Percentiles rank a stretch among this genome's conserved stretches.
Evolutionary conservation across 2,888 invertebrate species (phyloP).

Genomic region (Tryphoninae sp.): DNA sequence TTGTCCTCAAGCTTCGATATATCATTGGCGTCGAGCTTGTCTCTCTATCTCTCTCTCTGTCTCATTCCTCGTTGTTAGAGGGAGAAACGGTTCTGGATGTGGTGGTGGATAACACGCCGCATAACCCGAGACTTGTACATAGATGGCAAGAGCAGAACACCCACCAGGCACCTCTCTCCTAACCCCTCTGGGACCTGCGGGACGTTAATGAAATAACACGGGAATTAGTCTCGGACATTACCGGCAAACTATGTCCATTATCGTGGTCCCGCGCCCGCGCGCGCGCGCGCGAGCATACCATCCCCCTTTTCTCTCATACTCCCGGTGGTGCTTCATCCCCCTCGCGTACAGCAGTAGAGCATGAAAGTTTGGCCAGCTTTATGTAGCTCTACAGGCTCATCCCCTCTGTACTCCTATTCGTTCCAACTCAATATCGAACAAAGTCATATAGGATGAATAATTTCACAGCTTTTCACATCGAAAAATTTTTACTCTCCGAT

Average conservation of each 20-base stretch:
- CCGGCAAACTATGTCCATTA: constrained; percentile 81
- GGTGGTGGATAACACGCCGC: constrained; percentile 64
- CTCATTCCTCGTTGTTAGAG: constrained; percentile 3
- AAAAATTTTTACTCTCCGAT: neutral
- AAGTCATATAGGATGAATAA: neutral
- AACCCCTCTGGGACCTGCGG: constrained; percentile 77
- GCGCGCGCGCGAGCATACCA: constrained; percentile 45
- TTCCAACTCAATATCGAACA: neutral
- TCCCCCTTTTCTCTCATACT: constrained; percentile 17
- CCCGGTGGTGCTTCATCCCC: neutral
- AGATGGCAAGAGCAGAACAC: constrained; percentile 51
- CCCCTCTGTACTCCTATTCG: neutral
- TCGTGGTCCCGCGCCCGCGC: constrained; percentile 61
- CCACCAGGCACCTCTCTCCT: constrained; percentile 30
- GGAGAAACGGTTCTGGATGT: neutral
- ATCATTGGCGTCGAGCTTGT: neutral
- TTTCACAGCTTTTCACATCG: neutral
- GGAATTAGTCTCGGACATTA: constrained; percentile 82
- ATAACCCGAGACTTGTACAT: constrained; percentile 37
- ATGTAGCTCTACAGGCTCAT: neutral
- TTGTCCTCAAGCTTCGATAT: neutral
- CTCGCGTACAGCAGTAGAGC: neutral
- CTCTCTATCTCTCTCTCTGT: neutral
- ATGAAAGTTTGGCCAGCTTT: constrained; percentile 2
- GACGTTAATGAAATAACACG: constrained; percentile 82